These are phyloP conservation scores for Troides aeacus DNA, from an alignment of 2,888 invertebrate species.

Conservation along the genomic window DNA sequence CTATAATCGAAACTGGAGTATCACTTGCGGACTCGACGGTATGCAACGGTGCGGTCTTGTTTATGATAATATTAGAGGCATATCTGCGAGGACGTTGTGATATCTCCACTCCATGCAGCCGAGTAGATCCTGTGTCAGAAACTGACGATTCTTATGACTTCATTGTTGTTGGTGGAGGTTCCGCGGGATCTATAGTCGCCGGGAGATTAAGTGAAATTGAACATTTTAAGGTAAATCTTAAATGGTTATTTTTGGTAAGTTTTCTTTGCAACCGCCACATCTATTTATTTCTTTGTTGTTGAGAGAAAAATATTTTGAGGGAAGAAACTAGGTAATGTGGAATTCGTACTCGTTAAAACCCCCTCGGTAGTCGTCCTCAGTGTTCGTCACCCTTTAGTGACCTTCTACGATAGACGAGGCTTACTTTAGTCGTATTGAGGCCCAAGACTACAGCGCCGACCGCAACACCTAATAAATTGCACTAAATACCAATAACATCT, in stretches of 20 bases:
- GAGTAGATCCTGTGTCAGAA: constrained; percentile 62
- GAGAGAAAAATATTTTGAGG: too few relatives aligned
- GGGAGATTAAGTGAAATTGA: constrained; percentile 79
- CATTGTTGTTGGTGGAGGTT: constrained; percentile 82
- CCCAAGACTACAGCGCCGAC: too few relatives aligned
- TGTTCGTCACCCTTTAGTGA: too few relatives aligned
- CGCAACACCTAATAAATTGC: too few relatives aligned
- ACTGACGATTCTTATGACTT: constrained; percentile 79
- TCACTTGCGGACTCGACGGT: constrained; percentile 75
- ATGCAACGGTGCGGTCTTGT: constrained; percentile 74
- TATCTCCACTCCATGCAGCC: constrained; percentile 76
- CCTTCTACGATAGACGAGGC: too few relatives aligned
- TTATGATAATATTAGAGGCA: constrained; percentile 82
- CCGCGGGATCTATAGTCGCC: constrained; percentile 82
- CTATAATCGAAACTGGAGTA: constrained; percentile 68
- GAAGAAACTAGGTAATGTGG: too few relatives aligned
- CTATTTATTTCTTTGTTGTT: too few relatives aligned
- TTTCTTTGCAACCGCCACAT: not conserved
- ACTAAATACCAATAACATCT: too few relatives aligned
- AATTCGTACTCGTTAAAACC: too few relatives aligned
- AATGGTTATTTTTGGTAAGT: not conserved
- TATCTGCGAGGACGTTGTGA: constrained; percentile 76
- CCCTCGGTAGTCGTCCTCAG: too few relatives aligned
- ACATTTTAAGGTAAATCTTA: constrained; percentile 60
- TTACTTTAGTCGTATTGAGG: too few relatives aligned